Base-by-base conservation (phyloP, 2,888 invertebrate genomes). In the Xanthorhoe spadicearia region DNA sequence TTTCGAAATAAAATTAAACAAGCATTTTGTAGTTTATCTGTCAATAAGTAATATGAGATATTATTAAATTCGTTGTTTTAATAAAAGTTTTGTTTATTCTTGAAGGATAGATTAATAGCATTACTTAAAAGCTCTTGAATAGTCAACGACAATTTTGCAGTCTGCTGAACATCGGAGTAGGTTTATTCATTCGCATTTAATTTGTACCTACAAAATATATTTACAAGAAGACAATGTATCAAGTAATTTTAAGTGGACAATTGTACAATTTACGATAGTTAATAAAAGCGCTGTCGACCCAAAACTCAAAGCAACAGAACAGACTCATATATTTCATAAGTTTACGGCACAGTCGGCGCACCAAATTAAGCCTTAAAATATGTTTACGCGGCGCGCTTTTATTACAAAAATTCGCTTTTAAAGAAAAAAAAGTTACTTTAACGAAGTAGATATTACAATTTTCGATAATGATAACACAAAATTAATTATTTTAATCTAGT, bases 241-340 rank as follows among this genome's bases (percentile, higher is more conserved):
- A 49, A 49, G 48, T 6, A 17, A 49, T 49, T 49, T 28, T 38
- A 8, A 28, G 35, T 18, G 15, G 49, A 50, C n/a, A 35, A 49
- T 57, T 48, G 18, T 13, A 13, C 32, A 76, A 78, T 81, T 79
- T 75, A 69, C 23, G 23, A 69, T 67, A 70, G 70, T 74, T 79
- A 79, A 80, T 80, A 75, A 80, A 78, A 69, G 59, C 51, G 56
- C 51, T 68, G 72, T 68, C 72, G 65, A 70, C 69, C 61, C 51
- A 69, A 68, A 73, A 70, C 69, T 61, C 51, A 69, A 73, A 67
- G 55, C 70, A 72, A 75, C 75, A 67, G 69, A 59, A 71, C 56
- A 62, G 64, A 57, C 71, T 77, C 75, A 82, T 83, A 76, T 76
- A 79, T 82, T 78, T 78, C 77, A 80, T 83, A 82, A 80, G 64